phyloP scores from a whole-genome alignment of 1,140 invertebrate genomes.

The Conus betulinus region DNA sequence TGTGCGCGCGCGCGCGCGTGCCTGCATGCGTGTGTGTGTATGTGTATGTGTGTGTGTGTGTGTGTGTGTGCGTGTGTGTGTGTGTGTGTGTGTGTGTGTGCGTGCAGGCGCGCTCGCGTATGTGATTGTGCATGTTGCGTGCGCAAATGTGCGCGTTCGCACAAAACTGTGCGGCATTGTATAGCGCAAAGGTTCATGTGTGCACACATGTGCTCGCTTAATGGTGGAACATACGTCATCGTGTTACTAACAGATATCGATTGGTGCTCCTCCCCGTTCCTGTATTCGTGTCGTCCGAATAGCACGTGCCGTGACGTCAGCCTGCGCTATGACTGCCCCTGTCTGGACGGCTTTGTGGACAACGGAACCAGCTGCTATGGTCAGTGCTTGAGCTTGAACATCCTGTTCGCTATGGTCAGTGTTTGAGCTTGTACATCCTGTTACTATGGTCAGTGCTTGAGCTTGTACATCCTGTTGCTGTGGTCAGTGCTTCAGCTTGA shows the following conservation, averaged over 20 bases:
- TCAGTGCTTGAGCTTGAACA: background rate
- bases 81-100: conserved; percentile 3
- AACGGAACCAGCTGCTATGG: background rate
- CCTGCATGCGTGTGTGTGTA: background rate
- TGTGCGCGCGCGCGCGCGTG: background rate
- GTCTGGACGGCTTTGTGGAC: background rate
- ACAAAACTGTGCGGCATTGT: background rate
- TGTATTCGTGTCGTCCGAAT: background rate
- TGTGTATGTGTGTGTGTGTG: background rate
- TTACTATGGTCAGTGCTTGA: no score
- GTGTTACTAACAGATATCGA: background rate
- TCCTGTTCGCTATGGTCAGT: no score
- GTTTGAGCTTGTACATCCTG: no score
- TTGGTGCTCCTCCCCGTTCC: background rate
- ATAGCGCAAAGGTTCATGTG: background rate
- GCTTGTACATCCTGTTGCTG: no score
- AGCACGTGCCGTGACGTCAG: background rate
- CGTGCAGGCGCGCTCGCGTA: no score
- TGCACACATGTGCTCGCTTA: background rate
- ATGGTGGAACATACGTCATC: no score
- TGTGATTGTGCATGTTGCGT: no score
- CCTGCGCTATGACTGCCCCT: background rate
- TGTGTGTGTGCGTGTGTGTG: background rate
- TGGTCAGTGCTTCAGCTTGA: no score
- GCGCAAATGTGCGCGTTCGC: background rate